Base-by-base conservation (phyloP, 2,888 invertebrate species). In the Caradrina clavipalpis region DNA sequence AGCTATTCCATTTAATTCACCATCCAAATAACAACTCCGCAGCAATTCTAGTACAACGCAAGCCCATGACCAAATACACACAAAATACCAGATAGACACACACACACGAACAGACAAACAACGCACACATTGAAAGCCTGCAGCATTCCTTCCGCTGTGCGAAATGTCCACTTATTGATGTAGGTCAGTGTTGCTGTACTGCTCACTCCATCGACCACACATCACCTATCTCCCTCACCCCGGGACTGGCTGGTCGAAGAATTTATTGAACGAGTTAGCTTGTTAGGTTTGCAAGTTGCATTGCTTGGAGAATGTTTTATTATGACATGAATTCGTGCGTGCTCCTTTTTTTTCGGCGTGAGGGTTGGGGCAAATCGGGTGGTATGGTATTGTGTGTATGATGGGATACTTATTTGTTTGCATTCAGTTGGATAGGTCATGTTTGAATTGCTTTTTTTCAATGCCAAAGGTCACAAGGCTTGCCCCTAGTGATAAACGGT, bases 101-200 rank as follows among this genome's bases (percentile, higher is more conserved):
- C 62, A 17, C 65, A 69, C 8, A 59, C 62, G 17, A 59, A 69
- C 13, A 26, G 2, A 64, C 19, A 54, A 51, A n/a, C 10, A 21
- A 57, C 69, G 45, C 76, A 67, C 62, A 81, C 76, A 58, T 42
- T 59, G 5, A 55, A 58, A 74, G 65, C 63, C 77, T 75, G 77
- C 82, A 82, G 67, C 93, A 93, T 93, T 92, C 93, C 89, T 91
- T 88, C 88, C 85, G 86, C 86, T 82, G 85, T 82, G 89, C 90
- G 82, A 88, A 91, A 89, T 91, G 90, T 91, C 91, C 91, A 92
- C 88, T 90, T 91, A 91, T 94, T 94, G 94, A 94, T 94, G 94
- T 94, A 94, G 94, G 94, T 94, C 94, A 94, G 88, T 88, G 80
- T 78, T 73, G 76, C 84, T 75, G 81, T 78, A 79, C 86, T 86